These are phyloP conservation scores for Hyperoplus immaculatus DNA, from an alignment of 2,797 vertebrate genomes.

Conservation along the genomic window DNA sequence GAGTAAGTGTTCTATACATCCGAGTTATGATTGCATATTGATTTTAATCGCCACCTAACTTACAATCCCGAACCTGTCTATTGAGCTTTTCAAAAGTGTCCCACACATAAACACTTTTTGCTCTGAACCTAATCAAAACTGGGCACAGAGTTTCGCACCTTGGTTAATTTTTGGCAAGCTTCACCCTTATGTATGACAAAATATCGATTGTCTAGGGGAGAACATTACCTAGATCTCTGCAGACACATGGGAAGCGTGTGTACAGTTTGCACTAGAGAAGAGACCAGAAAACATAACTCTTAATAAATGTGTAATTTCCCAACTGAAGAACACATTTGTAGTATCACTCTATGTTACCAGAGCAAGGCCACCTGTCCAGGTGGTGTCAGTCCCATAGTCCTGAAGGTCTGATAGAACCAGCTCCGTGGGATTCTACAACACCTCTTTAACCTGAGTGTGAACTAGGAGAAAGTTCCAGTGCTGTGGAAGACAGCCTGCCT, in stretches of 20 bases:
- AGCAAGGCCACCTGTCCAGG: neutral
- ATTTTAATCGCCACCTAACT: constrained; percentile 39
- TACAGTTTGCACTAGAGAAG: constrained; percentile 11
- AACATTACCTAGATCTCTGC: constrained; percentile 38
- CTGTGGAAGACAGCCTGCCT: too few species aligned
- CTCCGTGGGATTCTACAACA: too few species aligned
- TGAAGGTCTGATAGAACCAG: too few species aligned
- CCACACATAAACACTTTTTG: constrained; percentile 19
- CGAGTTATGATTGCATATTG: constrained; percentile 46
- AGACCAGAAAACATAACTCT: neutral
- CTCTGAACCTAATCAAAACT: constrained; percentile 25
- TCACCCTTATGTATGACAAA: constrained; percentile 20
- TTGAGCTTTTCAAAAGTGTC: constrained; percentile 36
- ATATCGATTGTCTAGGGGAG: constrained; percentile 41
- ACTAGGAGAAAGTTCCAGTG: too few species aligned
- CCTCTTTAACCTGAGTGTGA: too few species aligned
- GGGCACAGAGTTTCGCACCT: constrained; percentile 17
- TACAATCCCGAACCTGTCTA: constrained; percentile 21
- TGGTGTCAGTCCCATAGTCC: too few species aligned
- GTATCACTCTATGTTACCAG: neutral
- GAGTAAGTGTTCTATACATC: constrained; percentile 41
- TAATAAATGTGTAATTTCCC: constrained; percentile 10
- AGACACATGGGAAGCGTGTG: constrained; percentile 23
- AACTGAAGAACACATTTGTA: constrained; percentile 3
- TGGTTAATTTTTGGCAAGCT: neutral